phyloP scores from a whole-genome alignment of 2,797 vertebrate genomes.

The Echiichthys vipera region DNA sequence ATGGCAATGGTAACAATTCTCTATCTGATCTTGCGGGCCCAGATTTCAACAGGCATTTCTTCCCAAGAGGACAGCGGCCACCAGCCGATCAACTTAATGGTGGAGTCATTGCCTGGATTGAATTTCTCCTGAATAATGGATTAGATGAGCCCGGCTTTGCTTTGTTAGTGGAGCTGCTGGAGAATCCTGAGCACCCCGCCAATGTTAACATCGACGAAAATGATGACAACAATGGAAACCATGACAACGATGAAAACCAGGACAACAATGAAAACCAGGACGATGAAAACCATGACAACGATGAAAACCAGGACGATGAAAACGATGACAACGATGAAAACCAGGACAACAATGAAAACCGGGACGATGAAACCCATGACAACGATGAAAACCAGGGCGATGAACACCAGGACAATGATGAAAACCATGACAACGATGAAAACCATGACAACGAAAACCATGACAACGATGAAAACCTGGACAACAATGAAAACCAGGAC shows the following conservation, averaged over 20 bases:
- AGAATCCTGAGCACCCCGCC: too few species aligned
- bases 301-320: not conserved
- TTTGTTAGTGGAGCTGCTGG: not conserved
- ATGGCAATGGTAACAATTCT: not conserved
- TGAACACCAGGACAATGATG: not conserved
- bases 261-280: not conserved
- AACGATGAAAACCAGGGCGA: not conserved
- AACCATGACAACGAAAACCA: not conserved
- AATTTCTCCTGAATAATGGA: rapidly evolving
- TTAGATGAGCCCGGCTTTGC: rapidly evolving
- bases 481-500: not conserved
- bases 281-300: not conserved
- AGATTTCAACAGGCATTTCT: rapidly evolving
- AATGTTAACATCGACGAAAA: not conserved
- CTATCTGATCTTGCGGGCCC: not conserved
- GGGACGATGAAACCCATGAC: not conserved
- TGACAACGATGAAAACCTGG: not conserved
- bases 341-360: not conserved
- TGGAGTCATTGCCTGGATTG: not conserved
- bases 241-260: not conserved
- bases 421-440: not conserved
- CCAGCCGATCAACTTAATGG: not conserved
- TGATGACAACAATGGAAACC: not conserved
- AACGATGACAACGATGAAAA: not conserved
- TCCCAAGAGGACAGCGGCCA: not conserved